Conservation (phyloP, 2,888 invertebrate genomes). For the Platypus cylindrus region DNA sequence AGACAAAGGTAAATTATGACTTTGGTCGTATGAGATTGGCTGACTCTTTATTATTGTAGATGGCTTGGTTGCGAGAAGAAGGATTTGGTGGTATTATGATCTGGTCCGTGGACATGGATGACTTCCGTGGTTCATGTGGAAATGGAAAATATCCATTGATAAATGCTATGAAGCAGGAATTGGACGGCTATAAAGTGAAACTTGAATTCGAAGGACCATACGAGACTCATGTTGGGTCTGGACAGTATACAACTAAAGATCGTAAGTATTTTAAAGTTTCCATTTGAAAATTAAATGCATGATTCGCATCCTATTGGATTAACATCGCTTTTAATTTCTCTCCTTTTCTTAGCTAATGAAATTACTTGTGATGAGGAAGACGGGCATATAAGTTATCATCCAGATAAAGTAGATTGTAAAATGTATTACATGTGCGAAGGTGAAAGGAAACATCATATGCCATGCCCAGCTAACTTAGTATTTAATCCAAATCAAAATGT, state of each 20-base stretch:
- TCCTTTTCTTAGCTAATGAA: slow-evolving; percentile 54
- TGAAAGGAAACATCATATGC: slow-evolving; percentile 91
- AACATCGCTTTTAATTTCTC: no score
- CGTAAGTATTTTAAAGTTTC: slow-evolving; percentile 49
- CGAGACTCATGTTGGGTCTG: slow-evolving; percentile 52
- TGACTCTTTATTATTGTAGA: slow-evolving; percentile 40
- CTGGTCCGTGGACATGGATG: slow-evolving; percentile 95
- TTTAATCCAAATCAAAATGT: slow-evolving; percentile 89
- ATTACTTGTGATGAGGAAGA: slow-evolving; percentile 86
- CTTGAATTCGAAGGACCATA: slow-evolving; percentile 80
- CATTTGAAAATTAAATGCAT: no score
- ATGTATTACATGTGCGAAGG: slow-evolving; percentile 96
- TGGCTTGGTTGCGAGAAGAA: slow-evolving; percentile 87
- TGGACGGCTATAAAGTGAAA: slow-evolving; percentile 68
- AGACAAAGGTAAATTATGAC: slow-evolving; percentile 60
- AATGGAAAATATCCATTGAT: slow-evolving; percentile 83
- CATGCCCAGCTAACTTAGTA: slow-evolving; percentile 82
- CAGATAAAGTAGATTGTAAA: slow-evolving; percentile 81
- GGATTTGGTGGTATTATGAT: slow-evolving; percentile 94
- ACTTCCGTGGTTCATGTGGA: slow-evolving; percentile 83
- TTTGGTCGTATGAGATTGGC: not conserved
- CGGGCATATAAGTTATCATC: slow-evolving; percentile 89
- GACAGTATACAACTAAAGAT: slow-evolving; percentile 78
- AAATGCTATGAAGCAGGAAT: slow-evolving; percentile 73
- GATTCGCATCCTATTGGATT: no score